A percentile compares a stretch with the other conserved stretches of the same genome.
Conservation (phyloP, 2,797 vertebrate genomes). For the Cuculus canorus region DNA sequence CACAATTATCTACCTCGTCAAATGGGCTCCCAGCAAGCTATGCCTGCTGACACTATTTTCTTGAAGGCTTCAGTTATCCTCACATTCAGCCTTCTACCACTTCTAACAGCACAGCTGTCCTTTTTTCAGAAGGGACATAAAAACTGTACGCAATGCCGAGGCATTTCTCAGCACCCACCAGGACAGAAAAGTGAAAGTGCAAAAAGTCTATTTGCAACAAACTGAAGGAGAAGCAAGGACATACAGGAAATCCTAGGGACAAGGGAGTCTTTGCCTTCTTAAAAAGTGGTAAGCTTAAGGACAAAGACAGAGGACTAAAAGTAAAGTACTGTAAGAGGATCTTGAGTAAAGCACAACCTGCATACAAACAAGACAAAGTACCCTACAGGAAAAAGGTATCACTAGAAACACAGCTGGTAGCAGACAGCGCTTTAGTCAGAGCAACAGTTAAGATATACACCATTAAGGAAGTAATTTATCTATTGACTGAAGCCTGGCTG, state of each 20-base stretch:
- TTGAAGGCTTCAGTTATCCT: not conserved
- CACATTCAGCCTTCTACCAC: not conserved
- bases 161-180: not conserved
- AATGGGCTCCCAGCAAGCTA: not conserved
- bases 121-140: not conserved
- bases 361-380: not conserved
- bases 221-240: not conserved
- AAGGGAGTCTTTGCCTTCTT: not conserved
- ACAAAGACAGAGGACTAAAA: not conserved
- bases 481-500: not conserved
- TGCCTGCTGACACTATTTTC: not conserved
- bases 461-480: not conserved
- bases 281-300: not conserved
- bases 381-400: not conserved
- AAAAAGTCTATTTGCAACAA: not conserved
- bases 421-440: not conserved
- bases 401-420: not conserved
- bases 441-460: not conserved
- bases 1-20: not conserved
- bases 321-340: not conserved
- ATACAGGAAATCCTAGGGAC: not conserved
- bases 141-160: not conserved
- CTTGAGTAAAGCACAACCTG: not conserved
- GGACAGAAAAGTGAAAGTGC: not conserved
- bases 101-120: not conserved